Conservation (phyloP, 2,888 invertebrate species). For the Erebia epiphron region DNA sequence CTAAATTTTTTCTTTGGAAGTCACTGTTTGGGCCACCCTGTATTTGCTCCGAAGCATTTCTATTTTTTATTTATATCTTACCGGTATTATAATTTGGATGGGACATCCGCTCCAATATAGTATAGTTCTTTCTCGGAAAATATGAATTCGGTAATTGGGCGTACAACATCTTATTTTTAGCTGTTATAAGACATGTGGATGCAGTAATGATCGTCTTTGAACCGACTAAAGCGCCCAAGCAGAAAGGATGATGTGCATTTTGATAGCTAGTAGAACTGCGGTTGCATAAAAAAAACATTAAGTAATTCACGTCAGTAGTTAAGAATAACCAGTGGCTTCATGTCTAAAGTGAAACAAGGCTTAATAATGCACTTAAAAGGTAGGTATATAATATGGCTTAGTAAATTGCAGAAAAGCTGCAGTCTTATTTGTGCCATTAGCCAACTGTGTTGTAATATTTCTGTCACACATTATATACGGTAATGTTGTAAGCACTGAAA, state of each 20-base stretch:
- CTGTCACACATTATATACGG: too few relatives aligned
- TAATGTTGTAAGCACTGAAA: too few relatives aligned
- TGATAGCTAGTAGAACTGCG: slow-evolving; percentile 14
- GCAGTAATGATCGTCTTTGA: slow-evolving; percentile 38
- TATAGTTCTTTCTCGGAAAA: slow-evolving; percentile 29
- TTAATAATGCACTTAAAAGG: too few relatives aligned
- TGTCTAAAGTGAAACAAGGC: too few relatives aligned
- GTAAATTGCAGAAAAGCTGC: too few relatives aligned
- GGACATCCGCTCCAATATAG: slow-evolving; percentile 16
- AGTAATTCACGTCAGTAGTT: too few relatives aligned
- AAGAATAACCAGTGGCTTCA: too few relatives aligned
- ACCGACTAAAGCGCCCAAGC: slow-evolving; percentile 39
- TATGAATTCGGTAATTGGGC: slow-evolving; percentile 37
- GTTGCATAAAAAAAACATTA: background rate
- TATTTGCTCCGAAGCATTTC: background rate
- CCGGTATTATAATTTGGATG: slow-evolving; percentile 40
- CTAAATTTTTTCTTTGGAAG: too few relatives aligned
- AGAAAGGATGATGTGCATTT: slow-evolving; percentile 28
- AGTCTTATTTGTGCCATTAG: too few relatives aligned
- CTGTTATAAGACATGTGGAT: slow-evolving; percentile 37
- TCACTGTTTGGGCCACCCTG: too few relatives aligned
- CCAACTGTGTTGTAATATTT: too few relatives aligned
- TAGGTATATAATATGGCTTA: too few relatives aligned
- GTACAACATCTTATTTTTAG: slow-evolving; percentile 27
- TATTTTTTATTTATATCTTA: slow-evolving; percentile 16